A percentile compares a stretch with the other conserved stretches of the same genome.
These are phyloP conservation scores for Monodelphis domestica DNA, from an alignment of 2,797 vertebrate genomes.

Conservation along the genomic window DNA sequence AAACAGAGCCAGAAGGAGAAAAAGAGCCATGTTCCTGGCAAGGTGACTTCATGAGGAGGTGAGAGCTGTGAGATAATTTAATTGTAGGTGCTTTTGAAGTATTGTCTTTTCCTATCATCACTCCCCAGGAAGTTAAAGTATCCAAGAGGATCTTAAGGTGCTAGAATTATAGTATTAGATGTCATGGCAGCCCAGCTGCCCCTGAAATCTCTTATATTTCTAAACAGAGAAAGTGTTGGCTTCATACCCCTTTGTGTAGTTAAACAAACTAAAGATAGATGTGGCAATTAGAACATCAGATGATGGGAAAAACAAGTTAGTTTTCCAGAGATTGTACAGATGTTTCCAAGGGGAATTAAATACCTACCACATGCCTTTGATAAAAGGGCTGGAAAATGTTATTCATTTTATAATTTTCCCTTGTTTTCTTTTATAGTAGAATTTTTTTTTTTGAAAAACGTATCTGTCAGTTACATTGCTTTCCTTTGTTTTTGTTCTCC, in stretches of 20 bases:
- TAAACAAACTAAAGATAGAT: not conserved
- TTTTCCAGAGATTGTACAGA: not conserved
- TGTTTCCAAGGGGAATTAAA: constrained; percentile 4
- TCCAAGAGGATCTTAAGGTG: not conserved
- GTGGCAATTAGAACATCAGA: not conserved
- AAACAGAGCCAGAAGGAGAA: no score
- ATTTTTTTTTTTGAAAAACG: constrained; percentile 64
- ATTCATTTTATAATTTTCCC: constrained; percentile 33
- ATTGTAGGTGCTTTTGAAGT: not conserved
- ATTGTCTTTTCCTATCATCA: not conserved
- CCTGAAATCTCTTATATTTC: not conserved
- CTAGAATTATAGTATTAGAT: not conserved
- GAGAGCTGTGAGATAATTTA: not conserved
- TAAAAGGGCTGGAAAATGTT: constrained; percentile 50
- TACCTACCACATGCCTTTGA: rapidly evolving
- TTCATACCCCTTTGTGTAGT: not conserved
- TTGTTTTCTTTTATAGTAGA: constrained; percentile 12
- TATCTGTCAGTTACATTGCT: not conserved
- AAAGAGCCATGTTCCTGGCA: no score
- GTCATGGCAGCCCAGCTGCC: not conserved
- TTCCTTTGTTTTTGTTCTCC: not conserved
- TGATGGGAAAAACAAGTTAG: not conserved
- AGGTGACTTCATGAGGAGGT: no score
- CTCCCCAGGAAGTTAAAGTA: not conserved
- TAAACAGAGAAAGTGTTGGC: not conserved